Evolutionary conservation across 2,113 vertebrate genomes (phyloP).

Genomic region (Gasterosteus aculeatus): DNA sequence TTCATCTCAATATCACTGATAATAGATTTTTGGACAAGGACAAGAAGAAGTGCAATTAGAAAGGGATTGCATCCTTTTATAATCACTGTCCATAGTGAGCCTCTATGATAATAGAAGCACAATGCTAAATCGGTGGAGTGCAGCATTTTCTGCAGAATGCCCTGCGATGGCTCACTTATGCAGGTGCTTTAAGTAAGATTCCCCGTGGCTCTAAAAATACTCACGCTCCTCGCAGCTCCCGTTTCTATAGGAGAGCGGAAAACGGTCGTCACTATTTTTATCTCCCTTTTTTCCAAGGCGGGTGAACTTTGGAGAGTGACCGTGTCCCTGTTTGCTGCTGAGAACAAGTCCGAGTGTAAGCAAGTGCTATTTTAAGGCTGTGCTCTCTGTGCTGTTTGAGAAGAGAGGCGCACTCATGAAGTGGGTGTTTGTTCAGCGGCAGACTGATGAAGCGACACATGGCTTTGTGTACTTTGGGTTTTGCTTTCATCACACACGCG

Average conservation of each 20-base stretch:
- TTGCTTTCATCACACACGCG: conserved; percentile 7
- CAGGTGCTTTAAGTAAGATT: conserved; percentile 22
- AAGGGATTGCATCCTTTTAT: too few species aligned
- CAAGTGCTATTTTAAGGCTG: conserved; percentile 69
- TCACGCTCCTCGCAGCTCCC: conserved; percentile 34
- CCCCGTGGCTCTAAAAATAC: conserved; percentile 61
- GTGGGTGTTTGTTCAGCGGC: conserved; percentile 45
- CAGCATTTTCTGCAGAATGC: not conserved
- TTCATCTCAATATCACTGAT: too few species aligned
- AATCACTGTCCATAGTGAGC: too few species aligned
- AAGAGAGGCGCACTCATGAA: conserved; percentile 60
- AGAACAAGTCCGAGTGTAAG: conserved; percentile 54
- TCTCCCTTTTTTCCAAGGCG: conserved; percentile 47
- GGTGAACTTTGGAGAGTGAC: conserved; percentile 51
- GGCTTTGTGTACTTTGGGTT: conserved; percentile 46
- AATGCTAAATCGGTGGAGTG: too few species aligned
- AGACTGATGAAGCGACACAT: conserved; percentile 29
- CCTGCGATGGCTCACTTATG: conserved; percentile 19
- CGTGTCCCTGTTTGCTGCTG: conserved; percentile 33
- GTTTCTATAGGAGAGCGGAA: conserved; percentile 52
- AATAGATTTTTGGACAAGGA: too few species aligned
- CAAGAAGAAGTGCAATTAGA: too few species aligned
- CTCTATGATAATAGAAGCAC: too few species aligned
- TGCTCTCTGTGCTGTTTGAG: conserved; percentile 33
- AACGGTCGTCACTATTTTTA: conserved; percentile 65